phyloP scores from a whole-genome alignment of 2,888 invertebrate species.

The Drosophila demipolita region DNA sequence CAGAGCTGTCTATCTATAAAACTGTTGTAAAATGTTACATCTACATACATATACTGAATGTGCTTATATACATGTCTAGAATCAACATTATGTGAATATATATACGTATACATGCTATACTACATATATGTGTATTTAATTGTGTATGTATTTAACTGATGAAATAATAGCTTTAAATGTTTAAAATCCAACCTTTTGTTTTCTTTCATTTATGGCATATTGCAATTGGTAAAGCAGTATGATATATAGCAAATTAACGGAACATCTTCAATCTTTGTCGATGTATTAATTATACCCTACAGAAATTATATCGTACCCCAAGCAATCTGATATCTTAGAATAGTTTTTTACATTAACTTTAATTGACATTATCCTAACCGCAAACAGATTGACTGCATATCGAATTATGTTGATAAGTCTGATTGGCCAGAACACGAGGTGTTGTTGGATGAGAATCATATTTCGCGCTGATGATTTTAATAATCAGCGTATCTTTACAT shows the following conservation, averaged over 20 bases:
- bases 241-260: no score
- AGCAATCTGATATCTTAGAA: not conserved
- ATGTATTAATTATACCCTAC: no score
- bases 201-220: not conserved
- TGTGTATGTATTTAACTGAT: constrained; percentile 63
- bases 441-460: not conserved
- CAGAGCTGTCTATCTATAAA: constrained; percentile 62
- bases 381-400: not conserved
- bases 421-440: not conserved
- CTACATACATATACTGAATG: constrained; percentile 45
- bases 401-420: not conserved
- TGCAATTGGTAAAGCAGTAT: not conserved
- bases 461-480: not conserved
- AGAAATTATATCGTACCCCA: no score
- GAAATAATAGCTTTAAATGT: constrained; percentile 75
- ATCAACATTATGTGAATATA: constrained; percentile 34
- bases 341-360: not conserved
- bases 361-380: not conserved
- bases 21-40: constrained; percentile 69
- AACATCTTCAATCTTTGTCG: no score
- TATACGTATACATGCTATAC: constrained; percentile 23
- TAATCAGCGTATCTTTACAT: not conserved
- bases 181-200: constrained; percentile 37
- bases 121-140: constrained; percentile 27
- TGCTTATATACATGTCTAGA: constrained; percentile 50